These are phyloP conservation scores for Polyommatus iphigenia DNA, from an alignment of 2,888 invertebrate genomes.

Conservation along the genomic window DNA sequence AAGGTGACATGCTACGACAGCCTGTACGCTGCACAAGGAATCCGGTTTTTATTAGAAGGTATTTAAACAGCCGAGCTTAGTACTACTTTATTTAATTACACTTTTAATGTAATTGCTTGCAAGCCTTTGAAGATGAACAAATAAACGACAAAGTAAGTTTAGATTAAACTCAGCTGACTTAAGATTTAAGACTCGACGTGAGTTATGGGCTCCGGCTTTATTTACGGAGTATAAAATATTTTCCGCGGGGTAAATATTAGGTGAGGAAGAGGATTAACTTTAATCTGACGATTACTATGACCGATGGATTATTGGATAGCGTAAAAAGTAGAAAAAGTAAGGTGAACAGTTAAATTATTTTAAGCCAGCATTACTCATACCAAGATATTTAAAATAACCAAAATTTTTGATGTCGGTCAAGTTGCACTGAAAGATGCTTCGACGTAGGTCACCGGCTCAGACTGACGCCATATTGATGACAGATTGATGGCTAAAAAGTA, in stretches of 20 bases:
- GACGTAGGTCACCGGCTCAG: too few relatives aligned
- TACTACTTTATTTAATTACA: background rate
- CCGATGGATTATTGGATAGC: background rate
- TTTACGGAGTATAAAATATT: conserved; percentile 19
- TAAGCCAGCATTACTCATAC: background rate
- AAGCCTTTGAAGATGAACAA: conserved; percentile 13
- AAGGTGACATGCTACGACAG: background rate
- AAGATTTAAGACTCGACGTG: conserved; percentile 22
- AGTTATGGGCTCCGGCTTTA: conserved; percentile 16
- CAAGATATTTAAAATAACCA: background rate
- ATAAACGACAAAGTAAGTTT: conserved; percentile 22
- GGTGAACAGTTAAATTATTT: too few relatives aligned
- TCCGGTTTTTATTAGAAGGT: background rate
- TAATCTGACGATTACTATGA: background rate
- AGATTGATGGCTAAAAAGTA: too few relatives aligned
- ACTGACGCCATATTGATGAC: too few relatives aligned
- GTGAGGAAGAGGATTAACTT: conserved; percentile 2
- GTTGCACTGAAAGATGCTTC: too few relatives aligned
- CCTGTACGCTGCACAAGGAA: background rate
- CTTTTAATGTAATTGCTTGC: conserved; percentile 1
- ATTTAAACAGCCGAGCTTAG: background rate
- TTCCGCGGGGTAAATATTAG: background rate
- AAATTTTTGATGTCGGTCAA: background rate
- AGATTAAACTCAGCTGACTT: conserved; percentile 17
- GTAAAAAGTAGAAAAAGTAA: background rate